These are phyloP conservation scores for Apamea monoglypha DNA, from an alignment of 2,888 invertebrate species.

Conservation along the genomic window DNA sequence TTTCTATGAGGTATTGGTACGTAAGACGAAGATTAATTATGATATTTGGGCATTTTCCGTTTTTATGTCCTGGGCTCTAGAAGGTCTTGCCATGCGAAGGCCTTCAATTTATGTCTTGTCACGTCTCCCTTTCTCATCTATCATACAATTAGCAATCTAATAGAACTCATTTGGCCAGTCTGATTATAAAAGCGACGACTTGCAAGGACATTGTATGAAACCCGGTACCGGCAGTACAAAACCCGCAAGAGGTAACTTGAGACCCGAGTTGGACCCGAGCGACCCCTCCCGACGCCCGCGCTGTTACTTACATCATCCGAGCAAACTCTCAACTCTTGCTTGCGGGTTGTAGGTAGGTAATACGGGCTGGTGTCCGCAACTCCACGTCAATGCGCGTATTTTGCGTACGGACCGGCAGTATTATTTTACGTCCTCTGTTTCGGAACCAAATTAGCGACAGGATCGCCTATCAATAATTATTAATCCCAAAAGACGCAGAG, in stretches of 20 bases:
- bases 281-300: too few relatives aligned
- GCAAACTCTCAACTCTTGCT: too few relatives aligned
- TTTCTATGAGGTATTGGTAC: neutral
- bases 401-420: too few relatives aligned
- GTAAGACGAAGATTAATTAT: neutral
- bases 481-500: neutral
- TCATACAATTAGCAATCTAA: neutral
- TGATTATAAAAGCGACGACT: neutral
- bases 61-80: neutral
- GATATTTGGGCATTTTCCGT: neutral
- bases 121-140: neutral
- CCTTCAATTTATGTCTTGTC: neutral
- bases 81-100: neutral
- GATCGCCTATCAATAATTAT: neutral
- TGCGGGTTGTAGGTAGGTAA: too few relatives aligned
- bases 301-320: too few relatives aligned
- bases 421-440: neutral
- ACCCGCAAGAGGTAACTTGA: too few relatives aligned
- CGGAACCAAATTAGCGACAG: neutral
- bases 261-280: too few relatives aligned
- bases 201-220: neutral
- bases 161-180: neutral
- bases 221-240: neutral
- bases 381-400: too few relatives aligned
- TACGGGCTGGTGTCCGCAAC: too few relatives aligned